Evolutionary conservation across 2,888 invertebrate species (phyloP), one percentile per base, ranked within the genome.

Genomic region (Epinotia ramella): DNA sequence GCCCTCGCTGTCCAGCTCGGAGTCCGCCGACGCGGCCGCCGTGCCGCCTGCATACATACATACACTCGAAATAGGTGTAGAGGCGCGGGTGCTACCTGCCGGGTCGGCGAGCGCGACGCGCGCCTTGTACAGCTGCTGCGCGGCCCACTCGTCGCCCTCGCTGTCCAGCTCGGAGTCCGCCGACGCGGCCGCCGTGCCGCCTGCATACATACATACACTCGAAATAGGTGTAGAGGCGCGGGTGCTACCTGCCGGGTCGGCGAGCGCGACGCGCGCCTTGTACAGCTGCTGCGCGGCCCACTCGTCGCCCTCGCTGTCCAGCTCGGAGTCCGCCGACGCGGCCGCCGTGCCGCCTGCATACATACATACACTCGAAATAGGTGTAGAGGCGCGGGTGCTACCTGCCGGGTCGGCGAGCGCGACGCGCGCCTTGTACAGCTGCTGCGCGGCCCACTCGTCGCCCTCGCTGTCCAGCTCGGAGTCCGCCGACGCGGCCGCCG

Each of bases 201-300:
- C 98, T 95, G 84, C 96, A 16, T n/a, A 16, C 49, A 20, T 20
- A 65, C 13, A 20, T n/a, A n/a, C n/a, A n/a, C n/a, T n/a, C 13
- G 49, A 13, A 49, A 49, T 6, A 49, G 49, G 13, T 16, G 49
- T 49, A n/a, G 16, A 13, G 16, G 49, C 1, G 1, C 6, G 4
- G 12, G 16, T 49, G 49, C 1, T 78, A 89, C 93, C 91, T 71
- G 88, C 84, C 33, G 91, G 74, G 95, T 96, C 93, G n/a, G 79
- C 63, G 59, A 90, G 84, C 44, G 89, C 88, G 0, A 90, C 88
- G 77, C 97, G 97, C 16, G 97, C 99, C 94, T 99, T 99, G 84
- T 97, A 95, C 85, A 99, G 98, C 94, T 99, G 99, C 88, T 99
- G 99, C 82, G 97, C 97, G 91, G 99, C 99, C 99, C 99, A 99